Conservation (phyloP, 2,888 invertebrate genomes). For the Anaspis maculata region DNA sequence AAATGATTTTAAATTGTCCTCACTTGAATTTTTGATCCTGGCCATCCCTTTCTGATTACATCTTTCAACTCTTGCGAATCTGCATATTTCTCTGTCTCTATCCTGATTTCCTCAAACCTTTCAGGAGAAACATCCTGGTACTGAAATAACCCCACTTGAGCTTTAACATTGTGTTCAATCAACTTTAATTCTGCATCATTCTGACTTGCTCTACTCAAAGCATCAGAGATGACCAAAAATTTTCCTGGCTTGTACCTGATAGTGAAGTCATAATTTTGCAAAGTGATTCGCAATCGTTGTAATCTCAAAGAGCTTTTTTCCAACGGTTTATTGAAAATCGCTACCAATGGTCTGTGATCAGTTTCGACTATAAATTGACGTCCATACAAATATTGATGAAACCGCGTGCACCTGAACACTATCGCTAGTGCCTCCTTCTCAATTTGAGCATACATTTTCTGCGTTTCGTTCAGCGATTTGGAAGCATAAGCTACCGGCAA, state of each 20-base stretch:
- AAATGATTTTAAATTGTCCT: neutral
- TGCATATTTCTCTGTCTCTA: neutral
- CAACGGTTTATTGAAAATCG: slow-evolving; percentile 20
- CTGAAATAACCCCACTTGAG: neutral
- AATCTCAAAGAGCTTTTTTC: slow-evolving; percentile 5
- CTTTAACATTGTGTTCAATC: neutral
- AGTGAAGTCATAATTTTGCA: slow-evolving; percentile 10
- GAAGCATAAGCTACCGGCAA: slow-evolving; percentile 23
- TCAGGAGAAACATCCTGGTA: neutral
- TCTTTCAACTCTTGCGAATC: neutral
- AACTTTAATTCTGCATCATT: neutral
- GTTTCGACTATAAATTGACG: slow-evolving; percentile 16
- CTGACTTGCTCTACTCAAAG: neutral
- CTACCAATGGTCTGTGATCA: slow-evolving; percentile 23
- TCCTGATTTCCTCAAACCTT: neutral
- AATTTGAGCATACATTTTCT: slow-evolving; percentile 22
- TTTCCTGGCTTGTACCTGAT: neutral
- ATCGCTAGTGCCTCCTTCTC: slow-evolving; percentile 24
- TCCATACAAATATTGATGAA: slow-evolving; percentile 21
- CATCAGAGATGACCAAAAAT: neutral
- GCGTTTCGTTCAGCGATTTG: slow-evolving; percentile 16
- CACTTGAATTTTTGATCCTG: neutral
- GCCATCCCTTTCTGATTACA: neutral
- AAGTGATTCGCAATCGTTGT: slow-evolving; percentile 8
- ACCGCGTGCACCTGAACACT: slow-evolving; percentile 16